These are phyloP conservation scores for Sus cebifrons DNA, from an alignment of 2,797 vertebrate genomes.

Conservation along the genomic window DNA sequence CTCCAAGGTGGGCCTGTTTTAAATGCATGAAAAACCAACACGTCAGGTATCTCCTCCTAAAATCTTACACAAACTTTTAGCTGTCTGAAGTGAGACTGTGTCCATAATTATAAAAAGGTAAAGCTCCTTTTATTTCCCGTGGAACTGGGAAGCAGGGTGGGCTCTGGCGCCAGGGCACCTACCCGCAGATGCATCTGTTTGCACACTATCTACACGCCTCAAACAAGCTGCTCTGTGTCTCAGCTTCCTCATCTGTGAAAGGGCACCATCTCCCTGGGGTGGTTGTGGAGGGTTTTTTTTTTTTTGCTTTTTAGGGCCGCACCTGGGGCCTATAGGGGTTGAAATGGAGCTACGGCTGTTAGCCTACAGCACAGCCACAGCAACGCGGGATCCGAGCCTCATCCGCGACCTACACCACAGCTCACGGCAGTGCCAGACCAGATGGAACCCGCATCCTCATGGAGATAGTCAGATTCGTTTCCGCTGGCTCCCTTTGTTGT, in stretches of 20 bases:
- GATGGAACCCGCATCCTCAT: too few relatives aligned
- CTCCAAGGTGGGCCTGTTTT: neutral
- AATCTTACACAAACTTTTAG: neutral
- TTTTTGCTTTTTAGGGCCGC: too few relatives aligned
- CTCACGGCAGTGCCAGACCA: too few relatives aligned
- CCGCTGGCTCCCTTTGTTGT: too few relatives aligned
- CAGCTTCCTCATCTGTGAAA: neutral
- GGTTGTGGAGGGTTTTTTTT: neutral
- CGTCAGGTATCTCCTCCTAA: neutral
- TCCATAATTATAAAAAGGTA: neutral
- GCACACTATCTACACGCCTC: neutral
- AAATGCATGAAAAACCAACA: neutral
- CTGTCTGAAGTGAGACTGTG: neutral
- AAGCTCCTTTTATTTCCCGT: neutral
- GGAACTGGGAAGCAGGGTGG: neutral
- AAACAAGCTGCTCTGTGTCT: neutral
- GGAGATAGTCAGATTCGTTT: too few relatives aligned
- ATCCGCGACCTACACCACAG: too few relatives aligned
- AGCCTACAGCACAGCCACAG: too few relatives aligned
- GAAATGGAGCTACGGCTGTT: too few relatives aligned
- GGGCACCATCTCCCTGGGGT: neutral
- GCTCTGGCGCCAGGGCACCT: conserved; percentile 3
- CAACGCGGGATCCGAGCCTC: too few relatives aligned
- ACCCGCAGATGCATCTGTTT: neutral
- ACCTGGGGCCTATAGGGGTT: too few relatives aligned